A percentile compares a stretch with the other conserved stretches of the same genome.
Evolutionary conservation across 2,888 invertebrate genomes (phyloP).

Genomic region (Coenonympha arcania): DNA sequence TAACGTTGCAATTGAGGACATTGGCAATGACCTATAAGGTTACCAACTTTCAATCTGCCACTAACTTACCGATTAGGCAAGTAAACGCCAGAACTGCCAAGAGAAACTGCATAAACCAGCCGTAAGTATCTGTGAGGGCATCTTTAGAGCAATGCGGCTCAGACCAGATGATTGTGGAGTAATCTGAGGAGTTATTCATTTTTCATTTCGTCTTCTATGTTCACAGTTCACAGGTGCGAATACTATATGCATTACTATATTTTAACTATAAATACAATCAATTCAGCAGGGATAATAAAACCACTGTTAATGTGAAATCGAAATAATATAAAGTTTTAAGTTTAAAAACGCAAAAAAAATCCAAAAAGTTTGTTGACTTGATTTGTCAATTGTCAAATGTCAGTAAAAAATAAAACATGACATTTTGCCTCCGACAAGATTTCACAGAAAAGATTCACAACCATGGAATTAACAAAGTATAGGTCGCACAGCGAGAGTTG

Average conservation of each 20-base stretch:
- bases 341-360: slow-evolving; percentile 15
- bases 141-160: slow-evolving; percentile 78
- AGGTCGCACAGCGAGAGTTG: too few species aligned
- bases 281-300: neutral
- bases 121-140: slow-evolving; percentile 81
- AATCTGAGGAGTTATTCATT: slow-evolving; percentile 66
- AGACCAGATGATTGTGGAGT: slow-evolving; percentile 51
- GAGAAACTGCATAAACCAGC: slow-evolving; percentile 82
- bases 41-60: slow-evolving; percentile 6
- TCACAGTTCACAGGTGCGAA: slow-evolving; percentile 1
- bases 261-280: neutral
- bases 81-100: slow-evolving; percentile 81
- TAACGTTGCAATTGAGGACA: neutral
- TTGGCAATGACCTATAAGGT: neutral
- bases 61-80: slow-evolving; percentile 78
- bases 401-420: too few species aligned
- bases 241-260: slow-evolving; percentile 1
- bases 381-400: too few species aligned
- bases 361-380: slow-evolving; percentile 18
- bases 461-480: too few species aligned
- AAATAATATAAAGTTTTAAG: slow-evolving; percentile 8
- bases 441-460: too few species aligned
- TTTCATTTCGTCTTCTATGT: slow-evolving; percentile 44
- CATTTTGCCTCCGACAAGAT: too few species aligned
- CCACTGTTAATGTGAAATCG: neutral